These are phyloP conservation scores for Ditula angustiorana DNA, from an alignment of 2,888 invertebrate species.

Conservation along the genomic window DNA sequence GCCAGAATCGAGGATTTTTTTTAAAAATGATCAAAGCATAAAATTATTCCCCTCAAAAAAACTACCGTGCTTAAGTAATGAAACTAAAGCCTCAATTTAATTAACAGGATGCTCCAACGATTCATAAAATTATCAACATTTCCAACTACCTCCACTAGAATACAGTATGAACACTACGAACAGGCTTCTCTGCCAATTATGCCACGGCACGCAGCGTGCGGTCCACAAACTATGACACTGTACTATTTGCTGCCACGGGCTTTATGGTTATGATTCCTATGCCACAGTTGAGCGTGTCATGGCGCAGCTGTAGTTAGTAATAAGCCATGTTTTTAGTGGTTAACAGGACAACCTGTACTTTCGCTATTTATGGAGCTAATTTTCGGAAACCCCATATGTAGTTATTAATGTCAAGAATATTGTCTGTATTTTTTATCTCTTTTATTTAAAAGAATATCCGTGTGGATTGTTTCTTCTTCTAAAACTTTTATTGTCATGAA, in stretches of 20 bases:
- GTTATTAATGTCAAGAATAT: slow-evolving; percentile 44
- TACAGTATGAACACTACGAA: not conserved
- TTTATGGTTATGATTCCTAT: slow-evolving; percentile 39
- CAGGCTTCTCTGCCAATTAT: slow-evolving; percentile 21
- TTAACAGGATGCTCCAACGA: not conserved
- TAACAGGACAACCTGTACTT: slow-evolving; percentile 44
- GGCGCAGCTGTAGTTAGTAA: not conserved
- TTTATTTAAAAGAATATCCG: too few relatives aligned
- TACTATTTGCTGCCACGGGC: slow-evolving; percentile 27
- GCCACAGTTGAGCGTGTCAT: not conserved
- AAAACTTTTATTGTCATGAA: too few relatives aligned
- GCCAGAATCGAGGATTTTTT: too few relatives aligned
- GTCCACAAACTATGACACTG: slow-evolving; percentile 12
- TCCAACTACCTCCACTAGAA: not conserved
- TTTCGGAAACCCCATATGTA: slow-evolving; percentile 12
- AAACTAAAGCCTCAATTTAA: not conserved
- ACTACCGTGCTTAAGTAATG: not conserved
- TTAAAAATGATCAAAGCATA: too few relatives aligned
- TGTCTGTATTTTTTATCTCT: too few relatives aligned
- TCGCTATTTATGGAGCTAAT: too few relatives aligned
- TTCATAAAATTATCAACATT: not conserved
- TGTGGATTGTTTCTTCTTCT: too few relatives aligned
- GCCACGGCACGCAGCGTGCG: slow-evolving; percentile 26
- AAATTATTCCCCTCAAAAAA: too few relatives aligned
- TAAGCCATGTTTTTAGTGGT: slow-evolving; percentile 22